Evolutionary conservation across 2,113 vertebrate genomes (phyloP).

Genomic region (Callaeas wilsoni): DNA sequence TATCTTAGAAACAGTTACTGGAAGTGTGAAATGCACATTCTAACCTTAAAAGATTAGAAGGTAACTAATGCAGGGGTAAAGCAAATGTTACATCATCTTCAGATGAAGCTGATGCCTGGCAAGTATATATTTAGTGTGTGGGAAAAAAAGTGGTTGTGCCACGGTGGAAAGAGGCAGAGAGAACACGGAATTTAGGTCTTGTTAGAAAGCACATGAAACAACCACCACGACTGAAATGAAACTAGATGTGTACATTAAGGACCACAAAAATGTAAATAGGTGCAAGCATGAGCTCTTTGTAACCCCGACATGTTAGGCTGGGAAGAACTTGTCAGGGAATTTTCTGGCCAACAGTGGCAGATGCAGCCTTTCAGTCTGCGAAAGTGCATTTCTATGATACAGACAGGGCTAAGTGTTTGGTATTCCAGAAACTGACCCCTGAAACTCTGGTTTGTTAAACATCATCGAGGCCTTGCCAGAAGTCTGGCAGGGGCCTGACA

Average conservation of each 20-base stretch:
- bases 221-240: not conserved
- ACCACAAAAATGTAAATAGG: accelerated
- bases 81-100: not conserved
- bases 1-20: not conserved
- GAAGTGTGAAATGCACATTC: not conserved
- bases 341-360: not conserved
- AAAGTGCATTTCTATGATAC: accelerated
- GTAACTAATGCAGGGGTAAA: not conserved
- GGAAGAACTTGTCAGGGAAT: not conserved
- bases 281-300: not conserved
- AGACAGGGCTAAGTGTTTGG: not conserved
- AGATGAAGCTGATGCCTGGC: not conserved
- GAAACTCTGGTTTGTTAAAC: not conserved
- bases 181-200: not conserved
- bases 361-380: not conserved
- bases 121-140: not conserved
- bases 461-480: not conserved
- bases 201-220: not conserved
- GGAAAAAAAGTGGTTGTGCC: not conserved
- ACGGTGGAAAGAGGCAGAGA: not conserved
- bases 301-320: not conserved
- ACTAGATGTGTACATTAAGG: not conserved
- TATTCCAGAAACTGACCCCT: not conserved
- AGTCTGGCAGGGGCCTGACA: not conserved
- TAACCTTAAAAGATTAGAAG: not conserved